These are phyloP conservation scores for Vireo griseus DNA, from an alignment of 2,797 vertebrate genomes.

Conservation along the genomic window DNA sequence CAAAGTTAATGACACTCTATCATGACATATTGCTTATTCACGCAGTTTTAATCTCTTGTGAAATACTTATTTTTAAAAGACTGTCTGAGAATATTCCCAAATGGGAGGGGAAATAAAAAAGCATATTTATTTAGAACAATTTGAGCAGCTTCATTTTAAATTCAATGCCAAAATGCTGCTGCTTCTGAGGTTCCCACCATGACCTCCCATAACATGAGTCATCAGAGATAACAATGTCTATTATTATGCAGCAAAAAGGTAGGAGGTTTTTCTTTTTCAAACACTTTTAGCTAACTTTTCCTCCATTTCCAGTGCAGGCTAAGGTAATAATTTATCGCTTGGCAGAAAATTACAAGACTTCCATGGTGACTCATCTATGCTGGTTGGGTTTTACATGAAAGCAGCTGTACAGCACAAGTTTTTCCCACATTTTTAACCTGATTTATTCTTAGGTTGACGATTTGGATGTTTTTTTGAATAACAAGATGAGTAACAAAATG, in stretches of 20 bases:
- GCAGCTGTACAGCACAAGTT: neutral
- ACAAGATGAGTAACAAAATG: neutral
- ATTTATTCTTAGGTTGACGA: neutral
- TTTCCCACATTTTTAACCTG: neutral
- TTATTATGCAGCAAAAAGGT: neutral
- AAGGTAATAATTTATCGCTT: constrained; percentile 24
- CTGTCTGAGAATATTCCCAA: constrained; percentile 15
- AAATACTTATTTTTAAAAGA: neutral
- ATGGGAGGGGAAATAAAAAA: fast-evolving
- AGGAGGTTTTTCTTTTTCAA: constrained; percentile 11
- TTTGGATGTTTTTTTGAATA: neutral
- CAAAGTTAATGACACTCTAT: constrained; percentile 20
- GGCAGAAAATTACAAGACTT: neutral
- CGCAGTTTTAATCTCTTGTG: neutral
- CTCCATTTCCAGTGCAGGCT: neutral
- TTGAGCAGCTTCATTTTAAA: neutral
- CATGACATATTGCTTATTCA: constrained; percentile 4
- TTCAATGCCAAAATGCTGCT: neutral
- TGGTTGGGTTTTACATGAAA: neutral
- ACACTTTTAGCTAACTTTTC: neutral
- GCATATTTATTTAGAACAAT: neutral
- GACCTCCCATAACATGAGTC: neutral
- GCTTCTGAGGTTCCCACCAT: neutral
- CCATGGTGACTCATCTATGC: neutral
- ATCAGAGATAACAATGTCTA: neutral